Percentiles rank a stretch among this genome's conserved stretches.
phyloP scores from a whole-genome alignment of 2,113 vertebrate species.

The Cheirogaleus medius region DNA sequence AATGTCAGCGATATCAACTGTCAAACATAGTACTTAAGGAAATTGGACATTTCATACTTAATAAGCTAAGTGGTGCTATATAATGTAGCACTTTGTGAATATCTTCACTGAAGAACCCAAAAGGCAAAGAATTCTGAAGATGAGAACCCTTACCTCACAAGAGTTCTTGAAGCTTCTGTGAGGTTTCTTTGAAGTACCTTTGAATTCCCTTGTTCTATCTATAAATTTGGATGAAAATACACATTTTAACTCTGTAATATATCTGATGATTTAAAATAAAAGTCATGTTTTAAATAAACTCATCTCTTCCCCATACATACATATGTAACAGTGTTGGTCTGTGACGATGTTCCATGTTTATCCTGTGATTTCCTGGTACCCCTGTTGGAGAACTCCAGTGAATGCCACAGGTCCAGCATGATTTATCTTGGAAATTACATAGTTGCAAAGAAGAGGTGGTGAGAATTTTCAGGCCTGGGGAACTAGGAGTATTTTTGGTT shows the following conservation, averaged over 20 bases:
- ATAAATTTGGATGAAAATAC: not conserved
- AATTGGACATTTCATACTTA: no score
- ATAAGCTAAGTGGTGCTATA: no score
- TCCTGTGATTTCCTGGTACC: not conserved
- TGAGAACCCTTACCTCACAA: not conserved
- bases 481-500: not conserved
- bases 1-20: no score
- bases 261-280: not conserved
- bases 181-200: conserved; percentile 7
- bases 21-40: no score
- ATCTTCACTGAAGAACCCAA: not conserved
- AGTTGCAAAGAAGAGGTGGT: not conserved
- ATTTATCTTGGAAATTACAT: not conserved
- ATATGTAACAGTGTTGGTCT: not conserved
- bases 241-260: not conserved
- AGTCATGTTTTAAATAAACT: conserved; percentile 15
- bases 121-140: not conserved
- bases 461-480: not conserved
- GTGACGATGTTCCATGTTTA: not conserved
- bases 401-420: rapidly evolving
- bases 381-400: not conserved
- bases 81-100: not conserved
- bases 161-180: not conserved
- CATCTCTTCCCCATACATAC: not conserved
- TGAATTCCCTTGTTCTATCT: not conserved